Evolutionary conservation across 2,113 vertebrate species (phyloP), one percentile per base, ranked within the genome.

Genomic region (Pitta sordida): DNA sequence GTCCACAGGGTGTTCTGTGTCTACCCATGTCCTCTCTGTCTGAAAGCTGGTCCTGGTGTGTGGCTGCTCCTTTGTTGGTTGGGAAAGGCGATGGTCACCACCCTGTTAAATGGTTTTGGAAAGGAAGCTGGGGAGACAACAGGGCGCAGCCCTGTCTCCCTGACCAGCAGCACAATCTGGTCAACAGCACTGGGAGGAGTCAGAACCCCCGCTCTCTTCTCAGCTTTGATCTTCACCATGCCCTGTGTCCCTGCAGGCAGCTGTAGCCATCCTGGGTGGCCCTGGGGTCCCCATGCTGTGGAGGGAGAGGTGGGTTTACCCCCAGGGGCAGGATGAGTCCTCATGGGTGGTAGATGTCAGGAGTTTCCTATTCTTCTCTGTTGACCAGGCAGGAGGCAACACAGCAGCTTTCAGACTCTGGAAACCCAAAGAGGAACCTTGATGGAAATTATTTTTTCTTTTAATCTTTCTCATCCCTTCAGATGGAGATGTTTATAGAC

Each of bases 191-290:
- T 36, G 71, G 64, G 20, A 74, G 64, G 29, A 62, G 49, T 5
- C 34, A 39, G 23, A 29, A 77, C 20, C 30, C 49, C 63, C 43
- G 22, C 7, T 90, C n/a, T 51, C 46, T 65, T 58, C 71, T 37
- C 64, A 78, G 73, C 83, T 95, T 88, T 93, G 79, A 58, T 88
- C 79, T 53, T 62, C 55, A 10, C 30, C 82, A 83, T 22, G 2
- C 1, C 23, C 69, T 80, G 58, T 65, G 74, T 16, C 60, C 55
- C 63, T 90, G 91, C 58, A 44, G 41, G 15, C 73, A 65, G 58
- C 71, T 93, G 91, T 32, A 53, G 32, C 74, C 83, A 65, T 58
- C 86, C 20, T 93, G 95, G 80, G 94, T 92, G 94, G 93, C 71
- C 94, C 62, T 48, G 62, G 62, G 24, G 69, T 80, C 77, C 18